Evolutionary conservation across 2,888 invertebrate genomes (phyloP), one percentile per base, ranked within the genome.

Genomic region (Dasysyrphus tricinctus): DNA sequence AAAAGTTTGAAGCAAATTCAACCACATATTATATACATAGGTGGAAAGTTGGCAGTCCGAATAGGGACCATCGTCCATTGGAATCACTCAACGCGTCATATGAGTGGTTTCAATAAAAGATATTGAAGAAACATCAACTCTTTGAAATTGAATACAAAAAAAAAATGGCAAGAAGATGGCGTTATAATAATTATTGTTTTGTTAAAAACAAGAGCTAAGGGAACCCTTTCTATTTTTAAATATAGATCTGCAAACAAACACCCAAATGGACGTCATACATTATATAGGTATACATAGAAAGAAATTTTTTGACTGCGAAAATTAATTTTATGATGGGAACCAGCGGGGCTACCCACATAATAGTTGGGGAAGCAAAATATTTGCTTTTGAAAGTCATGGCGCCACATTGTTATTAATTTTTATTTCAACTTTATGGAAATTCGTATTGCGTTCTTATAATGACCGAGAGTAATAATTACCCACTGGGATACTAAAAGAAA

Each of bases 31-130:
- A 49, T 19, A 19, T 19, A 24, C 2, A 14, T 32, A 42, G 65
- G 37, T 72, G 54, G 42, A 67, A 54, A 34, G 78, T 42, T 47
- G 34, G 39, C n/a, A n/a, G 49, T 47, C 37, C 42, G 12, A 83
- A 63, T 19, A 72, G 39, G 54, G 54, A 61, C 19, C 37, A 59
- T 47, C 49, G 59, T 63, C 81, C 74, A 78, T 51, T 77, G 44
- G 44, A 69, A 81, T 86, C 85, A 78, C 19, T 86, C 81, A 78
- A 51, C 65, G 47, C 44, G n/a, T 82, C 70, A 78, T 82, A 49
- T 49, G 47, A 67, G 67, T 67, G 49, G 34, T 67, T 67, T 67
- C 29, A 14, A 14, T n/a, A 14, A 8, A 32, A 54, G 54, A 54
- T 14, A 29, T 8, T 54, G 1, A 4, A 29, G 14, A 12, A 54